Percentiles rank a stretch among this genome's conserved stretches.
These are phyloP conservation scores for Semicossyphus pulcher DNA, from an alignment of 2,113 vertebrate species.

Conservation along the genomic window DNA sequence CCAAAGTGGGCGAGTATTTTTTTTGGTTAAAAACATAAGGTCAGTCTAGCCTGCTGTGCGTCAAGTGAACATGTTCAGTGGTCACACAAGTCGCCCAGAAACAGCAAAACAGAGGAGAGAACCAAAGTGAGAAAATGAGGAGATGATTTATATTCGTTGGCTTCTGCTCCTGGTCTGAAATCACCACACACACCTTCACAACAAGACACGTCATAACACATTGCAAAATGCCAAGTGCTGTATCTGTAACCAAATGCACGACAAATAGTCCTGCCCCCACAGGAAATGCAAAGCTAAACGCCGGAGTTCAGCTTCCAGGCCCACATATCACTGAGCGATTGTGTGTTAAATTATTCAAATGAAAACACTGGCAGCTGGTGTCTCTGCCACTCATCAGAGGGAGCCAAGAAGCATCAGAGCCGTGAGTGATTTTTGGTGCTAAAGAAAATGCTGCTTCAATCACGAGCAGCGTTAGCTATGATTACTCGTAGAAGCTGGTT, in stretches of 20 bases:
- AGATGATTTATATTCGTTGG: not conserved
- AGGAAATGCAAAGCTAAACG: constrained; percentile 18
- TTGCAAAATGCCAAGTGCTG: not conserved
- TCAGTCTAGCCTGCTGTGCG: not conserved
- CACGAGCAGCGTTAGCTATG: not conserved
- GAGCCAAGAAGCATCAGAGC: constrained; percentile 7
- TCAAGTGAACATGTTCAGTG: not conserved
- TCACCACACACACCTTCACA: not conserved
- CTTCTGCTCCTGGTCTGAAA: not conserved
- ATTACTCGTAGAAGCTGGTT: not conserved
- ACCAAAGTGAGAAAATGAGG: not conserved
- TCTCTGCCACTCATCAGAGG: constrained; percentile 44
- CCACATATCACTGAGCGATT: constrained; percentile 35
- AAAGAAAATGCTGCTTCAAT: constrained; percentile 32
- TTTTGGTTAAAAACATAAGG: too few species aligned
- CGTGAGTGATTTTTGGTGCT: constrained; percentile 13
- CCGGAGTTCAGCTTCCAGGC: constrained; percentile 19
- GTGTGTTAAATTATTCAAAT: constrained; percentile 55
- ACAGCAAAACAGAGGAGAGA: not conserved
- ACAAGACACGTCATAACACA: not conserved
- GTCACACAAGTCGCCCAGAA: not conserved
- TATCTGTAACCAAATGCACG: constrained; percentile 2
- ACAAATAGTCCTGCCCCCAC: not conserved
- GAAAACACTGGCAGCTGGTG: constrained; percentile 55
- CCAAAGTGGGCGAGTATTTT: not conserved